These are phyloP conservation scores for Hylaea fasciaria DNA, from an alignment of 2,888 invertebrate species.

Conservation along the genomic window DNA sequence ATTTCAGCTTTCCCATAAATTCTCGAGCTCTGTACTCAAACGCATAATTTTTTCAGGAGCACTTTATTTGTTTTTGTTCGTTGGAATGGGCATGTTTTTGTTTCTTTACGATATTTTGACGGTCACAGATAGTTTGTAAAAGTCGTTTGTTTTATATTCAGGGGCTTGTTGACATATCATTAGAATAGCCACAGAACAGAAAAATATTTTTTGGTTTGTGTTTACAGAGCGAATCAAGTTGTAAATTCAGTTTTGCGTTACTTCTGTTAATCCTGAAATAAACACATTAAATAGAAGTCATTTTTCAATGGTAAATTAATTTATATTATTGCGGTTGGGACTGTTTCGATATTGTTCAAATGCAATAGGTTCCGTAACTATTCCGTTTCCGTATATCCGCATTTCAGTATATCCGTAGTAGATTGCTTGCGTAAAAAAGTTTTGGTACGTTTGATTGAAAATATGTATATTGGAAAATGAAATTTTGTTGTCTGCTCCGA, in stretches of 20 bases:
- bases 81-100: constrained; percentile 17
- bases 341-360: constrained; percentile 9
- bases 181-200: constrained; percentile 1
- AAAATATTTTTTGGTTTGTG: too few species aligned
- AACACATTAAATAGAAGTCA: too few species aligned
- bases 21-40: constrained; percentile 1
- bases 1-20: constrained; percentile 11
- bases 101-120: constrained; percentile 29
- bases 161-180: constrained; percentile 13
- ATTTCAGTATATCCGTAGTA: too few species aligned
- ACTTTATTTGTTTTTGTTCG: constrained; percentile 23
- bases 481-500: constrained; percentile 17
- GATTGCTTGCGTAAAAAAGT: constrained; percentile 2
- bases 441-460: constrained; percentile 17
- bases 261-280: not conserved
- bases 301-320: too few species aligned
- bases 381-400: too few species aligned
- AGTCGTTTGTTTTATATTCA: constrained; percentile 23
- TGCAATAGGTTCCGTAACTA: constrained; percentile 10
- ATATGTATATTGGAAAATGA: constrained; percentile 11
- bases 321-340: too few species aligned
- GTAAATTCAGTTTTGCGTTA: not conserved
- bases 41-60: constrained; percentile 22
- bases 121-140: constrained; percentile 23
- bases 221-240: too few species aligned